A percentile compares a stretch with the other conserved stretches of the same genome.
Conservation (phyloP, 2,888 invertebrate species). For the Amphipyra tragopoginis region DNA sequence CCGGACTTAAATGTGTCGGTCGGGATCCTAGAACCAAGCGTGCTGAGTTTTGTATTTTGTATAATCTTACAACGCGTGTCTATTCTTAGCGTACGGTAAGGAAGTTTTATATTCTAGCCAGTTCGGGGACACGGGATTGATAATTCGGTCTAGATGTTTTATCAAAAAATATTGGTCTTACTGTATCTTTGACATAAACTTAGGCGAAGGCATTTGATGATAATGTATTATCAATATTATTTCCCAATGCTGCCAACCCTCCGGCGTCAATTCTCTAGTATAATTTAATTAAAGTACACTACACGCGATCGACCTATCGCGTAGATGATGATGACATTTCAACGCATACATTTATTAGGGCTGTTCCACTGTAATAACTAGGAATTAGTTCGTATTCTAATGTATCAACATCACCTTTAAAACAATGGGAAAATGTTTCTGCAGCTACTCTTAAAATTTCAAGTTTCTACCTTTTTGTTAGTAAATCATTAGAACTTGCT, state of each 20-base stretch:
- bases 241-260: slow-evolving; percentile 5
- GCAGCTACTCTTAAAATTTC: too few relatives aligned
- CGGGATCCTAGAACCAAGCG: too few relatives aligned
- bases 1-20: too few relatives aligned
- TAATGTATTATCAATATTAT: background rate
- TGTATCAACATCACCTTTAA: slow-evolving; percentile 43
- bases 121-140: too few relatives aligned
- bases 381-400: slow-evolving; percentile 21
- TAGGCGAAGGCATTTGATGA: background rate
- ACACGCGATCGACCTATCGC: slow-evolving; percentile 50
- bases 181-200: background rate
- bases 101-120: too few relatives aligned
- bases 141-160: too few relatives aligned
- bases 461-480: background rate
- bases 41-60: too few relatives aligned
- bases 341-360: slow-evolving; percentile 25
- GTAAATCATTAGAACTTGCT: too few relatives aligned
- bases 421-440: slow-evolving; percentile 18
- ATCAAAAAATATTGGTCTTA: too few relatives aligned
- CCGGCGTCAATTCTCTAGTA: slow-evolving; percentile 19
- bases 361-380: slow-evolving; percentile 12
- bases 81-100: too few relatives aligned
- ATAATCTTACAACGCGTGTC: too few relatives aligned
- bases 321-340: slow-evolving; percentile 53
- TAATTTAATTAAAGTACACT: slow-evolving; percentile 28